Conservation (phyloP, 2,888 invertebrate species). For the Chrysolina haemoptera region DNA sequence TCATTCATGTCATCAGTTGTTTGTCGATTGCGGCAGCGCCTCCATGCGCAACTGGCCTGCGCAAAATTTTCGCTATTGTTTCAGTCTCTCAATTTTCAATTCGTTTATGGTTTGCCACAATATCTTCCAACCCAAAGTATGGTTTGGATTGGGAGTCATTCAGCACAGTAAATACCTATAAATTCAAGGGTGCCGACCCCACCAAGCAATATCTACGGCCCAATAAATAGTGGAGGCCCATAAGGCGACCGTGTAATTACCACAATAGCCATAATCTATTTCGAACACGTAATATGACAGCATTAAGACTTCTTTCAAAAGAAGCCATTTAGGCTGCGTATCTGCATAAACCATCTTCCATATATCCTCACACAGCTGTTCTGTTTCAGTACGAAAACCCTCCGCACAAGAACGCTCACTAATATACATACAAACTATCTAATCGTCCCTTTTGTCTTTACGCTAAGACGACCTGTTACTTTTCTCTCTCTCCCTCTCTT, state of each 20-base stretch:
- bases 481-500: slow-evolving; percentile 40
- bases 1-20: too few relatives aligned
- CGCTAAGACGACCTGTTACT: slow-evolving; percentile 52
- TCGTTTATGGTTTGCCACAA: too few relatives aligned
- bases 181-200: slow-evolving; percentile 64
- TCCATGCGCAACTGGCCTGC: too few relatives aligned
- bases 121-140: too few relatives aligned
- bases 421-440: slow-evolving; percentile 68
- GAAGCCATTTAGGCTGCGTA: slow-evolving; percentile 66
- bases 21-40: too few relatives aligned
- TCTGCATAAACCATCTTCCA: slow-evolving; percentile 69
- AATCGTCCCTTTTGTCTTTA: slow-evolving; percentile 67
- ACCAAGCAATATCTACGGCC: slow-evolving; percentile 57
- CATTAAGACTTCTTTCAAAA: slow-evolving; percentile 69
- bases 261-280: slow-evolving; percentile 70
- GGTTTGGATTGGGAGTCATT: slow-evolving; percentile 23
- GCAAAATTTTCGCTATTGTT: too few relatives aligned
- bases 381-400: slow-evolving; percentile 59
- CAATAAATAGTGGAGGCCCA: slow-evolving; percentile 59
- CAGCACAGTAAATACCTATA: slow-evolving; percentile 51
- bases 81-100: too few relatives aligned
- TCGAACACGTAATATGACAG: slow-evolving; percentile 70
- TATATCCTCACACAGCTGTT: slow-evolving; percentile 67
- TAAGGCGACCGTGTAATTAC: slow-evolving; percentile 69
- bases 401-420: slow-evolving; percentile 42